A percentile compares a stretch with the other conserved stretches of the same genome.
phyloP scores from a whole-genome alignment of 1,140 invertebrate genomes.

The Muscidifurax raptorellus region DNA sequence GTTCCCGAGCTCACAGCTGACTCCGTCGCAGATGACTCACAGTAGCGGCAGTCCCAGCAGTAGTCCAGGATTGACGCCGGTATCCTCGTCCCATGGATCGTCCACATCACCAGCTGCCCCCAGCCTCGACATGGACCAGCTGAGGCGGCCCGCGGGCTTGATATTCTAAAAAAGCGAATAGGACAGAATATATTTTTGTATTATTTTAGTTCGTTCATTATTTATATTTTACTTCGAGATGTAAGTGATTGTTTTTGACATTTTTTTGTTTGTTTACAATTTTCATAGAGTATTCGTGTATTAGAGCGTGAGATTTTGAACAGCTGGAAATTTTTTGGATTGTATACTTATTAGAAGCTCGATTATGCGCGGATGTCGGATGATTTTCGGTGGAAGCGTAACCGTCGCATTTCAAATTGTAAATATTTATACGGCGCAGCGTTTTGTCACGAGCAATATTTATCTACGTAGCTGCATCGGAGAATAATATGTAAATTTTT shows the following conservation, averaged over 20 bases:
- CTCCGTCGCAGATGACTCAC: neutral
- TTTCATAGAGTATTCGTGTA: no score
- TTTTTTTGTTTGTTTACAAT: no score
- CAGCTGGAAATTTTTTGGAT: no score
- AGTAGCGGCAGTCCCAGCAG: slow-evolving; percentile 47
- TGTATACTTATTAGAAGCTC: no score
- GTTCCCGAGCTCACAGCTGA: slow-evolving; percentile 7
- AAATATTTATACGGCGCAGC: no score
- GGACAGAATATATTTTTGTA: slow-evolving; percentile 24
- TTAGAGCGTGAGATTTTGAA: no score
- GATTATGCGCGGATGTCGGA: no score
- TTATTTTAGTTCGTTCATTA: neutral
- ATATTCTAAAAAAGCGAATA: slow-evolving; percentile 70
- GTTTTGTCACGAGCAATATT: slow-evolving; percentile 30
- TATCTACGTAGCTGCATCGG: neutral
- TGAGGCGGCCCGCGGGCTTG: slow-evolving; percentile 77
- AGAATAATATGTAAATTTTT: no score
- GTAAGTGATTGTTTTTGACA: no score
- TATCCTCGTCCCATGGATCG: slow-evolving; percentile 69
- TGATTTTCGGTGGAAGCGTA: neutral
- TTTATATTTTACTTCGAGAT: neutral
- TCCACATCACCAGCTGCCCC: slow-evolving; percentile 57
- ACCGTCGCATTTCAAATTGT: neutral
- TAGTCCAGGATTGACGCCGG: slow-evolving; percentile 55
- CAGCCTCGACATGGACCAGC: slow-evolving; percentile 69